phyloP scores from a whole-genome alignment of 2,797 vertebrate species.

The Euthynnus affinis region DNA sequence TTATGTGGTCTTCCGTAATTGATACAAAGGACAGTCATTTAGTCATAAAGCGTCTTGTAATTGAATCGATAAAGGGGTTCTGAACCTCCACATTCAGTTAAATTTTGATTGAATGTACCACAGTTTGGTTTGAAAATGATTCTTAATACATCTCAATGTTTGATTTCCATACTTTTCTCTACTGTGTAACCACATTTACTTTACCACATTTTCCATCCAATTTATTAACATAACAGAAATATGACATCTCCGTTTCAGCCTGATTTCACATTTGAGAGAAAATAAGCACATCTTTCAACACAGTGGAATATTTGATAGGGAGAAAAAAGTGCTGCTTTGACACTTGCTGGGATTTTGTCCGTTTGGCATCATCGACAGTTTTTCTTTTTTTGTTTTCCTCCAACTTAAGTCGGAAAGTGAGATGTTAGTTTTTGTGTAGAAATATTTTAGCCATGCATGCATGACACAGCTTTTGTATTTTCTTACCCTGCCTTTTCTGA shows the following conservation, averaged over 20 bases:
- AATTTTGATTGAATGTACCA: neutral
- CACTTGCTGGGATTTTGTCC: neutral
- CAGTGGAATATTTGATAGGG: neutral
- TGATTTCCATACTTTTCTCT: neutral
- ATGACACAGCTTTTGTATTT: neutral
- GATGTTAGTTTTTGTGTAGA: neutral
- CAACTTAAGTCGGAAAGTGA: constrained; percentile 5
- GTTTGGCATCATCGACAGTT: neutral
- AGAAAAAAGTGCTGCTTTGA: neutral
- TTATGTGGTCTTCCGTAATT: neutral
- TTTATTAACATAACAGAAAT: neutral
- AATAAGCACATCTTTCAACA: neutral
- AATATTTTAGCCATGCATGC: constrained; percentile 12
- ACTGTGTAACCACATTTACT: neutral
- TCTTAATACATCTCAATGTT: neutral
- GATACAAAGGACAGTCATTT: neutral
- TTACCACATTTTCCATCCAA: neutral
- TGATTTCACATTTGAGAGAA: neutral
- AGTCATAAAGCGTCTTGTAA: neutral
- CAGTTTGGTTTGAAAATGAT: neutral
- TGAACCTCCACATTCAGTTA: neutral
- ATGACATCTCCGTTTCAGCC: neutral
- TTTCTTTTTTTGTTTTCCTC: neutral
- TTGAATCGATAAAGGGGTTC: neutral
- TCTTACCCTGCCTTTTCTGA: neutral